These are phyloP conservation scores for Apodemia mormo DNA, from an alignment of 2,888 invertebrate species.

Conservation along the genomic window DNA sequence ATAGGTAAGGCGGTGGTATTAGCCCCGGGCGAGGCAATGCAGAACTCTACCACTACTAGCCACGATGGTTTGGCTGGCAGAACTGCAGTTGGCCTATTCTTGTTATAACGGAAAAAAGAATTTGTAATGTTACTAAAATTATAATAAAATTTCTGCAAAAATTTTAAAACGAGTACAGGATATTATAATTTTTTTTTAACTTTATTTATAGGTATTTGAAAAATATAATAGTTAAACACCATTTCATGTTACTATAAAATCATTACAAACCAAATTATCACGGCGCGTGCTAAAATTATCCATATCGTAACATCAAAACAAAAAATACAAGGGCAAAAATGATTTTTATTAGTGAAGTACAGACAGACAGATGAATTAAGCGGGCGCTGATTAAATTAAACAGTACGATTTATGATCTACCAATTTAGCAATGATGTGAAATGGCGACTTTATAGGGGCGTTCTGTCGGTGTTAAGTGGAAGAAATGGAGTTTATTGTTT, in stretches of 20 bases:
- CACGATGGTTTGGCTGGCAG: too few relatives aligned
- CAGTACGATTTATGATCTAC: constrained; percentile 71
- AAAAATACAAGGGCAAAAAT: constrained; percentile 20
- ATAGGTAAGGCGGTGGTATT: too few relatives aligned
- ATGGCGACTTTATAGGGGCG: constrained; percentile 69
- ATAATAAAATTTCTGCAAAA: too few relatives aligned
- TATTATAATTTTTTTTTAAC: neutral
- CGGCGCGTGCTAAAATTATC: constrained; percentile 12
- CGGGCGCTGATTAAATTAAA: constrained; percentile 79
- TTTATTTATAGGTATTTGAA: neutral
- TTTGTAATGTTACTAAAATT: too few relatives aligned
- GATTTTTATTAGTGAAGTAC: constrained; percentile 47
- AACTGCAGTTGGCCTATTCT: too few relatives aligned
- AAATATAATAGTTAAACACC: neutral
- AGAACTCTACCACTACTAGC: too few relatives aligned
- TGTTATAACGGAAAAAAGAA: too few relatives aligned
- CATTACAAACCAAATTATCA: neutral
- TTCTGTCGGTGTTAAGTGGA: constrained; percentile 55
- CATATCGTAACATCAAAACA: constrained; percentile 8
- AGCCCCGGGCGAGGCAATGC: too few relatives aligned
- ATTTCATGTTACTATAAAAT: neutral
- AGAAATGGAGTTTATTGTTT: constrained; percentile 46
- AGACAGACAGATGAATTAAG: constrained; percentile 52
- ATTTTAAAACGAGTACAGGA: too few relatives aligned
- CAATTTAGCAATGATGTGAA: constrained; percentile 78